Percentiles rank a stretch among this genome's conserved stretches.
phyloP scores from a whole-genome alignment of 2,888 invertebrate genomes.

The Hirtodrosophila histrioides region DNA sequence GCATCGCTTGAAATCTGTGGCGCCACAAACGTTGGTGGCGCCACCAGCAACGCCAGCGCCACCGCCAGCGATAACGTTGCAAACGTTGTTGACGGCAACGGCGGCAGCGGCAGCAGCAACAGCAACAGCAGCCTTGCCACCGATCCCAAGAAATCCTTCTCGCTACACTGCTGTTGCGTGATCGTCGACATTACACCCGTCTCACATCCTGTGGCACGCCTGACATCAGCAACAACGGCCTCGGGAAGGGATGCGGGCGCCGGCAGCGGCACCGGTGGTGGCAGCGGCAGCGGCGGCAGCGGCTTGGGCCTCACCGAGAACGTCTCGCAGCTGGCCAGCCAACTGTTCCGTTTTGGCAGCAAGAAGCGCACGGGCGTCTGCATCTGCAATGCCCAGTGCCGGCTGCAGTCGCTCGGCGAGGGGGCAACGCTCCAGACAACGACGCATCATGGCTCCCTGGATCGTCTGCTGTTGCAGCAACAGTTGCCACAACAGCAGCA shows the following conservation, averaged over 20 bases:
- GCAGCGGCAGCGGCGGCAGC: slow-evolving; percentile 64
- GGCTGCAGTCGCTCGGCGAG: slow-evolving; percentile 81
- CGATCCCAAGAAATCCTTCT: slow-evolving; percentile 85
- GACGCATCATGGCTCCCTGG: slow-evolving; percentile 83
- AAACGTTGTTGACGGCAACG: slow-evolving; percentile 16
- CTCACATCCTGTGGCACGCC: slow-evolving; percentile 83
- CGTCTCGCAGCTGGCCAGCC: slow-evolving; percentile 83
- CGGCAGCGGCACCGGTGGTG: slow-evolving; percentile 76
- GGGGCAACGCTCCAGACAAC: slow-evolving; percentile 78
- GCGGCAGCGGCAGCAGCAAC: slow-evolving; percentile 52
- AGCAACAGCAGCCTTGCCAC: slow-evolving; percentile 71
- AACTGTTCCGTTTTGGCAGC: slow-evolving; percentile 83
- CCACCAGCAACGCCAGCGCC: slow-evolving; percentile 7
- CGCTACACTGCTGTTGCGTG: slow-evolving; percentile 85
- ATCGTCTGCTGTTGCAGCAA: slow-evolving; percentile 82
- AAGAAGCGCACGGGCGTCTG: slow-evolving; percentile 83
- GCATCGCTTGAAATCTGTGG: slow-evolving; percentile 3
- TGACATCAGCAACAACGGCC: slow-evolving; percentile 85
- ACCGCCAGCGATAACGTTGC: slow-evolving; percentile 4
- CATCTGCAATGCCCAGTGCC: slow-evolving; percentile 84
- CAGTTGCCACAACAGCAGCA: slow-evolving; percentile 55
- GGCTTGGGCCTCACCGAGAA: slow-evolving; percentile 81
- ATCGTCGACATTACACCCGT: slow-evolving; percentile 85
- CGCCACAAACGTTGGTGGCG: too few relatives aligned
- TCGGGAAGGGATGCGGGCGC: slow-evolving; percentile 84